Evolutionary conservation across 92 coral and sea anemone species (phyloP).

Genomic region (Ricordea florida): DNA sequence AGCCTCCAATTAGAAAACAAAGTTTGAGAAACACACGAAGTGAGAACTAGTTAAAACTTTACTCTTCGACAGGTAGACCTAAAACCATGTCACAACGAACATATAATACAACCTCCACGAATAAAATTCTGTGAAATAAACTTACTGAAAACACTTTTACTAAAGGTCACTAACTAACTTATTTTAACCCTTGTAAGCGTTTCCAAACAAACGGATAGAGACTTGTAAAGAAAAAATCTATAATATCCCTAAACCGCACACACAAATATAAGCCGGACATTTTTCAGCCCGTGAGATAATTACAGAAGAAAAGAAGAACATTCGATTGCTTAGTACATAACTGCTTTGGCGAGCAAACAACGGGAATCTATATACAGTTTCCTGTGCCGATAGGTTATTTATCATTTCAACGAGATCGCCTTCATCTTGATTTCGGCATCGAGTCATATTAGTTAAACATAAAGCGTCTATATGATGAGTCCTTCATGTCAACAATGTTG

Average conservation of each 20-base stretch:
- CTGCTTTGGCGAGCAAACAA: not conserved
- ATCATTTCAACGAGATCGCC: not conserved
- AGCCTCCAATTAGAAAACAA: conserved; percentile 43
- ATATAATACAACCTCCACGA: too few species aligned
- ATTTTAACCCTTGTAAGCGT: not conserved
- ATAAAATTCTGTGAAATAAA: too few species aligned
- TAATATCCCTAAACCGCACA: not conserved
- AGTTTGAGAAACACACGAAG: conserved; percentile 1
- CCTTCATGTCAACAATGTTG: too few species aligned
- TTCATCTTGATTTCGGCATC: not conserved
- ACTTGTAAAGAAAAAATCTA: conserved; percentile 10
- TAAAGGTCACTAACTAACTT: not conserved
- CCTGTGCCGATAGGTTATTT: conserved; percentile 5
- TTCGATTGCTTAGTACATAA: not conserved
- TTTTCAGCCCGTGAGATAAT: not conserved
- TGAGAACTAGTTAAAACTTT: not conserved
- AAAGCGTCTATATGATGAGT: too few species aligned
- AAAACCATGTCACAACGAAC: too few species aligned
- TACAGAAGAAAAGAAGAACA: not conserved
- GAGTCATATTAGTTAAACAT: not conserved
- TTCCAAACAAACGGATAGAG: not conserved
- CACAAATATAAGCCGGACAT: not conserved
- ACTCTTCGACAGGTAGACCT: not conserved
- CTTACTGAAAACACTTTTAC: not conserved
- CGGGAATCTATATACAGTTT: not conserved